Evolutionary conservation across 2,797 vertebrate genomes (phyloP).

Genomic region (Sebastes itinus): DNA sequence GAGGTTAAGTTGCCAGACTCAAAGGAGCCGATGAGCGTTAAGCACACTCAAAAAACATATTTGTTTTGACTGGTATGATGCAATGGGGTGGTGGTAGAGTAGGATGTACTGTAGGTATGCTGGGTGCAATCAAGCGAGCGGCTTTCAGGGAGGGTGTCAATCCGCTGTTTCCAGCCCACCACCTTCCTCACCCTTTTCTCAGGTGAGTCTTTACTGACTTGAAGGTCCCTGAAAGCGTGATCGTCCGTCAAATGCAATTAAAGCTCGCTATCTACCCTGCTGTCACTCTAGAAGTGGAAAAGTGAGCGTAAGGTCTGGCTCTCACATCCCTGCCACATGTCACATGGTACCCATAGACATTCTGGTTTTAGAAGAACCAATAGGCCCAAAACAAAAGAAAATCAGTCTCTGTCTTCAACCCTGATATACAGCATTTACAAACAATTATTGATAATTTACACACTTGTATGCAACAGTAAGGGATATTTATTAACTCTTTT

Average conservation of each 20-base stretch:
- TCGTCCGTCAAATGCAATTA: conserved; percentile 56
- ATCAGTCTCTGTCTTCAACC: not conserved
- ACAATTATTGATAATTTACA: not conserved
- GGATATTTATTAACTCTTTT: not conserved
- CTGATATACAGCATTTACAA: not conserved
- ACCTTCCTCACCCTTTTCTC: conserved; percentile 25
- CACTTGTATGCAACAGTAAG: not conserved
- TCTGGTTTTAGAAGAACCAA: not conserved
- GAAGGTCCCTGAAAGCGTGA: conserved; percentile 27
- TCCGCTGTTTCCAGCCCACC: conserved; percentile 34
- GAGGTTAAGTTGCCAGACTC: conserved; percentile 34
- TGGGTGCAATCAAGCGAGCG: not conserved
- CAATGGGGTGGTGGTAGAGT: not conserved
- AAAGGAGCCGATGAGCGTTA: conserved; percentile 5
- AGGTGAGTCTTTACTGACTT: conserved; percentile 50
- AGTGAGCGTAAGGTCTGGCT: conserved; percentile 38
- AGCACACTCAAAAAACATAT: not conserved
- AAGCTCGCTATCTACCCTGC: conserved; percentile 9
- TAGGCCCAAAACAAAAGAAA: not conserved
- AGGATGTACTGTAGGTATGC: not conserved
- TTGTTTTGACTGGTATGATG: conserved; percentile 37
- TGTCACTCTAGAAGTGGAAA: conserved; percentile 29
- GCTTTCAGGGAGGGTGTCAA: conserved; percentile 16
- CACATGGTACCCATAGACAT: conserved; percentile 28
- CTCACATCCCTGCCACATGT: conserved; percentile 20